Evolutionary conservation across 2,113 vertebrate species (phyloP), one percentile per base, ranked within the genome.

Genomic region (Heteronetta atricapilla): DNA sequence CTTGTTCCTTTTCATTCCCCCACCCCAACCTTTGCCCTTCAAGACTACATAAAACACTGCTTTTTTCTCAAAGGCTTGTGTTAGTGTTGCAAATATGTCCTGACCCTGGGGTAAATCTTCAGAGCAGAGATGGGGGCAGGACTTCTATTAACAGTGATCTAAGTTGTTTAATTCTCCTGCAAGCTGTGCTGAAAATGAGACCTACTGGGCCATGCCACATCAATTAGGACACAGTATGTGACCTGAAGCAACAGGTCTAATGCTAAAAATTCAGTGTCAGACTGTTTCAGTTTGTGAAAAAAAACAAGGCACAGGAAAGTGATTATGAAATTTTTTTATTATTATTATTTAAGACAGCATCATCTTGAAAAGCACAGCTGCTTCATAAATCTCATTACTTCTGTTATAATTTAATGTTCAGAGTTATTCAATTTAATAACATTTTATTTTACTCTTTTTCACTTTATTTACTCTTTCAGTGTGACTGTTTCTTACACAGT

Each of bases 171-270:
- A 79, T 82, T 96, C 74, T 91, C 69, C 76, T 88, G 44, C 73
- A 92, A 94, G 88, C 88, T 96, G 86, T 76, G 80, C 66, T 95
- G 86, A 90, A 92, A 94, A 95, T 73, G 69, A 96, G 40, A 62
- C 90, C 36, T 88, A 68, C 36, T 86, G 80, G 84, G 93, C 66
- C 80, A 90, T 59, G 40, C 86, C 3, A 8, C 70, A 85, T 93
- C 86, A 95, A 86, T 80, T 90, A 94, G 19, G 69, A 62, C 31
- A 69, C 66, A 82, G 44, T 53, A 15, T 40, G 31, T 88, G 74
- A 93, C 83, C 93, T 85, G 86, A 89, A 92, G 88, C 83, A 73
- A 66, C 0, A 1, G 52, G 68, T 95, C 66, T 66, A 82, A 84
- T 46, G 53, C 38, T 90, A 90, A 85, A 91, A 88, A 68, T 11